These are phyloP conservation scores for Epiperipatus broadwayi DNA, from an alignment of 2,888 invertebrate species.

Conservation along the genomic window DNA sequence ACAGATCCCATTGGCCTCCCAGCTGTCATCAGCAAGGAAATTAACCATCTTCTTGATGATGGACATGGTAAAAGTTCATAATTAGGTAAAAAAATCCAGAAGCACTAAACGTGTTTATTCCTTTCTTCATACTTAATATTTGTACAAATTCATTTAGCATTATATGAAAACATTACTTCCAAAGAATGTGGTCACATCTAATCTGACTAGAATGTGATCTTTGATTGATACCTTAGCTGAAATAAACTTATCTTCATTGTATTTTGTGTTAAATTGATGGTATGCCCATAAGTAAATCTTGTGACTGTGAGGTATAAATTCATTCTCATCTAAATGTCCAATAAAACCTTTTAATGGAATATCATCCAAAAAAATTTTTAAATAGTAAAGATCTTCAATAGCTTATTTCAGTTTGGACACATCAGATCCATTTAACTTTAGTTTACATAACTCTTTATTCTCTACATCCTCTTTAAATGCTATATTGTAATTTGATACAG, in stretches of 20 bases:
- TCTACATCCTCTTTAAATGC: slow-evolving; percentile 26
- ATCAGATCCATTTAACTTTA: slow-evolving; percentile 26
- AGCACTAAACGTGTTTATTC: no score
- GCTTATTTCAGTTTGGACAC: slow-evolving; percentile 28
- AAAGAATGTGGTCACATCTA: slow-evolving; percentile 25
- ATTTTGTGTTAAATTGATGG: slow-evolving; percentile 32
- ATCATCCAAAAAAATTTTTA: slow-evolving; percentile 35
- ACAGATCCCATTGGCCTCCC: no score
- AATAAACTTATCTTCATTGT: slow-evolving; percentile 32
- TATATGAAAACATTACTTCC: slow-evolving; percentile 31
- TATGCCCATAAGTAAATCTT: slow-evolving; percentile 33
- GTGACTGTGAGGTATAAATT: slow-evolving; percentile 34
- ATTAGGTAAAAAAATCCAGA: no score
- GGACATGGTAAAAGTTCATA: no score
- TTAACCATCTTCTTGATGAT: no score
- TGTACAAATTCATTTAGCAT: slow-evolving; percentile 31
- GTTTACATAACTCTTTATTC: slow-evolving; percentile 29
- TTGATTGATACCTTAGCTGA: slow-evolving; percentile 32
- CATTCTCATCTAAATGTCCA: slow-evolving; percentile 33
- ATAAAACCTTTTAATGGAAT: slow-evolving; percentile 33
- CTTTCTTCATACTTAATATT: no score
- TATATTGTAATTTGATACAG: no score
- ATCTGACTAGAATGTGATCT: slow-evolving; percentile 26
- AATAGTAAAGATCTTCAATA: slow-evolving; percentile 35
- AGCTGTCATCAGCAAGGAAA: no score